Percentiles rank a stretch among this genome's conserved stretches.
phyloP scores from a whole-genome alignment of 64 coral and sea anemone genomes.

The Actinia equina region DNA sequence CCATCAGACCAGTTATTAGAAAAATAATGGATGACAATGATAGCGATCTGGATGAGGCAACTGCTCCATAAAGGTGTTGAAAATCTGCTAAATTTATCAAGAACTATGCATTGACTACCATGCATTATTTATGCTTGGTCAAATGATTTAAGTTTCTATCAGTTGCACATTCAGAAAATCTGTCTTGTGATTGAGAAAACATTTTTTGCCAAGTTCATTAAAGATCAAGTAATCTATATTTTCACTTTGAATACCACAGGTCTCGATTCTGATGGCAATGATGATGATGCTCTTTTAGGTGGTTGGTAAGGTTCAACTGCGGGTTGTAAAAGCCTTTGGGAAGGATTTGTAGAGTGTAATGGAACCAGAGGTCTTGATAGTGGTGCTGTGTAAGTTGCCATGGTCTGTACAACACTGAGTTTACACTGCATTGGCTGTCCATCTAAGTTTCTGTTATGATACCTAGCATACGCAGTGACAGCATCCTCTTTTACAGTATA shows the following conservation, averaged over 20 bases:
- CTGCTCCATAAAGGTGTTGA: too few relatives aligned
- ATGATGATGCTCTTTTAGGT: neutral
- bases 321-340: neutral
- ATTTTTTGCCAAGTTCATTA: too few relatives aligned
- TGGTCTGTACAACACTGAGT: conserved; percentile 51
- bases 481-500: conserved; percentile 78
- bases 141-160: too few relatives aligned
- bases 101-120: too few relatives aligned
- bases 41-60: too few relatives aligned
- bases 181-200: too few relatives aligned
- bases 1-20: too few relatives aligned
- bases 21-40: too few relatives aligned
- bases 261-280: conserved; percentile 21
- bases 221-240: conserved; percentile 33
- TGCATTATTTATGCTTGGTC: too few relatives aligned
- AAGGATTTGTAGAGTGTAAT: conserved; percentile 12
- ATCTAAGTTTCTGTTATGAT: conserved; percentile 89
- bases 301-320: neutral
- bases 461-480: conserved; percentile 54
- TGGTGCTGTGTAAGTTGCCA: conserved; percentile 49
- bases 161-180: too few relatives aligned
- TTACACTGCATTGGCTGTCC: conserved; percentile 93
- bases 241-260: conserved; percentile 95
- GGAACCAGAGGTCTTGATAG: conserved; percentile 52
- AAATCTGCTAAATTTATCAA: too few relatives aligned